Evolutionary conservation across 2,113 vertebrate species (phyloP).

Genomic region (Cephalopterus ornatus): DNA sequence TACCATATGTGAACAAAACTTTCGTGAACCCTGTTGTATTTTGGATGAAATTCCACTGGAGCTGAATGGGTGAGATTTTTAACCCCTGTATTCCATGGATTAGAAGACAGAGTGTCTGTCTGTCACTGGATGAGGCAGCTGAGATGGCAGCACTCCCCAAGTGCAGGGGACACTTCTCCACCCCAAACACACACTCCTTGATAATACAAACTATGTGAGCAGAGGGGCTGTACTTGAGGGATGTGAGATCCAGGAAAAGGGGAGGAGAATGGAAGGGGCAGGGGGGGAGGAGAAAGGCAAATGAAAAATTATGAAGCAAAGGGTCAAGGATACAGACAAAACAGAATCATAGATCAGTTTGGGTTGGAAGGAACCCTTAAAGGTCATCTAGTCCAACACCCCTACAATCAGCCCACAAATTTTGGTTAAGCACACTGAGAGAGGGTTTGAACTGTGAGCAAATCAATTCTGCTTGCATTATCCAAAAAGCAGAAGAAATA

Average conservation of each 20-base stretch:
- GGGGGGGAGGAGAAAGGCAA: rapidly evolving
- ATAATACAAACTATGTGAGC: background rate
- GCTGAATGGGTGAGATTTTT: background rate
- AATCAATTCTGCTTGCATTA: background rate
- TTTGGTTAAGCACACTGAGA: background rate
- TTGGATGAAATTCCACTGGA: background rate
- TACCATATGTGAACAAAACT: background rate
- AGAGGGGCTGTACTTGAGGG: background rate
- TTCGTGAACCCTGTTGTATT: background rate
- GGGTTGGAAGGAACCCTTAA: background rate
- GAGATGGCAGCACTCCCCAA: background rate
- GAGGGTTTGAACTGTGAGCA: background rate
- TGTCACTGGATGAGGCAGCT: background rate
- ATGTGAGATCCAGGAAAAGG: background rate
- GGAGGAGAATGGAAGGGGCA: background rate
- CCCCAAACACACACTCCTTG: background rate
- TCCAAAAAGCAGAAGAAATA: background rate
- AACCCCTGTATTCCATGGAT: background rate
- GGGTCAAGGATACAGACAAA: background rate
- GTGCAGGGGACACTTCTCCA: background rate
- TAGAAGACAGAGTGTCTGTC: background rate
- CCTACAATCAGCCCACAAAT: background rate
- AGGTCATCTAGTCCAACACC: rapidly evolving
- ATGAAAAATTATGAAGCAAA: background rate
- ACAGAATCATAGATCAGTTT: background rate